phyloP scores from a whole-genome alignment of 2,113 vertebrate species.

The Pardalotus punctatus region DNA sequence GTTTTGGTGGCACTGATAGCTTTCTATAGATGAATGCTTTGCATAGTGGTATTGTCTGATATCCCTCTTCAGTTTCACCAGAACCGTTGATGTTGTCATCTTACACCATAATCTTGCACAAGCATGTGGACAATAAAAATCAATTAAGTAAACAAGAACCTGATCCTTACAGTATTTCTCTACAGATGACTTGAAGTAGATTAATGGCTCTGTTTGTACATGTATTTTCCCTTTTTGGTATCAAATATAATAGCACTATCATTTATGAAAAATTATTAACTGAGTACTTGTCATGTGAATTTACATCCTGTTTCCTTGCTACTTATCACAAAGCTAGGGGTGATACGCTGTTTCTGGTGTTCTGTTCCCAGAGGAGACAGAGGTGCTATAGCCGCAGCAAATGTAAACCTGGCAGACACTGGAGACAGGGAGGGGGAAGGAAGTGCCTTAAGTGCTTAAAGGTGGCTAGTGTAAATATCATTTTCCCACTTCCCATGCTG shows the following conservation, averaged over 20 bases:
- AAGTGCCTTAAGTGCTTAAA: neutral
- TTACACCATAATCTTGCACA: neutral
- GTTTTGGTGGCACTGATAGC: neutral
- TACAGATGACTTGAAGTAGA: neutral
- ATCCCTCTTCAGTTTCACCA: neutral
- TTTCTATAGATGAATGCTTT: neutral
- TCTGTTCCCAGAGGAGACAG: slow-evolving; percentile 30
- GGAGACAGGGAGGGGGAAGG: slow-evolving; percentile 39
- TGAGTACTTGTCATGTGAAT: slow-evolving; percentile 34
- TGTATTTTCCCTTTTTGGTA: neutral
- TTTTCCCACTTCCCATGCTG: slow-evolving; percentile 2
- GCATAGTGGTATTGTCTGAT: neutral
- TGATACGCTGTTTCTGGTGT: neutral
- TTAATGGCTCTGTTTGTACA: neutral
- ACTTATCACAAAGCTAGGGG: slow-evolving; percentile 1
- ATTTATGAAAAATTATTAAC: neutral
- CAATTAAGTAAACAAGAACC: neutral
- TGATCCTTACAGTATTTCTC: neutral
- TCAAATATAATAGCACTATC: neutral
- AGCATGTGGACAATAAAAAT: neutral
- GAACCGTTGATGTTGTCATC: neutral
- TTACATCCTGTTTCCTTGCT: slow-evolving; percentile 30
- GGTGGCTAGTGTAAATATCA: slow-evolving; percentile 38
- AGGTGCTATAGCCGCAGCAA: neutral
- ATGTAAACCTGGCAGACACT: slow-evolving; percentile 6